Evolutionary conservation across 2,888 invertebrate species (phyloP).

Genomic region (Galeopsomyia nigrocyanea): DNA sequence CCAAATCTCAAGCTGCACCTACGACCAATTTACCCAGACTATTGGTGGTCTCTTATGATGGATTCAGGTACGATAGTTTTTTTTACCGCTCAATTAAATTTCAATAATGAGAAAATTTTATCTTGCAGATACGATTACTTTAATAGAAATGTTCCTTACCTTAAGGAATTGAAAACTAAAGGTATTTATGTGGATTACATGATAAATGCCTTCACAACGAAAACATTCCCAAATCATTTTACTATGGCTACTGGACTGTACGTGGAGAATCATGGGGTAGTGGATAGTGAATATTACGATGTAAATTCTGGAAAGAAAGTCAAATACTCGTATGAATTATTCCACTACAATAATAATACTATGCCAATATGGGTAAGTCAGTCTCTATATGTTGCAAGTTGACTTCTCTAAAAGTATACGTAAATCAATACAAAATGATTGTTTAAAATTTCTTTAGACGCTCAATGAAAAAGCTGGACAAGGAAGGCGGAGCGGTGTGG

Average conservation of each 20-base stretch:
- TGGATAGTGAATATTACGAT: constrained; percentile 76
- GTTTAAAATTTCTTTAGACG: not conserved
- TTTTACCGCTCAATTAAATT: constrained; percentile 23
- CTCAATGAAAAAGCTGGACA: constrained; percentile 71
- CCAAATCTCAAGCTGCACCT: no score
- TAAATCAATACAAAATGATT: not conserved
- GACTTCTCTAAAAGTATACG: no score
- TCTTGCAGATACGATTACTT: constrained; percentile 75
- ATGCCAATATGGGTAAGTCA: constrained; percentile 73
- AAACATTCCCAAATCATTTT: constrained; percentile 83
- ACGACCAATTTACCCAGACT: not conserved
- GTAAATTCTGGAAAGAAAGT: constrained; percentile 61
- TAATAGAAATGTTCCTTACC: constrained; percentile 72
- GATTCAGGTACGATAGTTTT: constrained; percentile 1
- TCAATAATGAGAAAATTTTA: not conserved
- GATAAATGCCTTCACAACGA: constrained; percentile 74
- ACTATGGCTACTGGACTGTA: constrained; percentile 79
- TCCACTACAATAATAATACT: constrained; percentile 72
- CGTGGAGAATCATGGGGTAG: constrained; percentile 78
- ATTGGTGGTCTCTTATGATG: constrained; percentile 17
- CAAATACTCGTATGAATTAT: constrained; percentile 67
- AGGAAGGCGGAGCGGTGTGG: constrained; percentile 74
- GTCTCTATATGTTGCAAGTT: not conserved
- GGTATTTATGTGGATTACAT: constrained; percentile 74
- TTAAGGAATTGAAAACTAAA: constrained; percentile 71